Evolutionary conservation across 2,113 vertebrate species (phyloP).

Genomic region (Smithornis capensis): DNA sequence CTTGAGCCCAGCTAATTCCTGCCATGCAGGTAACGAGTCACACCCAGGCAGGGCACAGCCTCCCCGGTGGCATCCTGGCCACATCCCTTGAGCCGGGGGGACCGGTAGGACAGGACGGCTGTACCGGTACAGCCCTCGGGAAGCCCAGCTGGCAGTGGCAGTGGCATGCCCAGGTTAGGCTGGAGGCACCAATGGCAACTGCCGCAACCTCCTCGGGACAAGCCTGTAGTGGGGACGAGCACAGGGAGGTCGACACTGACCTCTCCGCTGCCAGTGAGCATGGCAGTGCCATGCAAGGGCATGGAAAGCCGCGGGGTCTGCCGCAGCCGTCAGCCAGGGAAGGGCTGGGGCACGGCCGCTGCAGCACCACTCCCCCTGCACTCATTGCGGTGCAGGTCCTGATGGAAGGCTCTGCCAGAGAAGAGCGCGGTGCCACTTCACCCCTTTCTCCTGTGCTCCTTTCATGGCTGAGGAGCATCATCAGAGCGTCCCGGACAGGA

Average conservation of each 20-base stretch:
- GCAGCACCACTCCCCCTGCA: neutral
- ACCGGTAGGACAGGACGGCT: conserved; percentile 30
- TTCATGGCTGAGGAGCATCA: rapidly evolving
- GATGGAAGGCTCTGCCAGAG: neutral
- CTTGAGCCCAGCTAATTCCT: neutral
- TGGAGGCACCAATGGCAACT: rapidly evolving
- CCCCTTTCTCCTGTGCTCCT: neutral
- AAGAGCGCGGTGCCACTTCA: neutral
- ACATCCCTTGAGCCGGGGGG: neutral
- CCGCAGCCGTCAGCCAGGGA: rapidly evolving
- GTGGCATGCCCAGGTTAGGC: neutral
- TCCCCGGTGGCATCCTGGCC: neutral
- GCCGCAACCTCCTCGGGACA: rapidly evolving
- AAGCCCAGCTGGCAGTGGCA: neutral
- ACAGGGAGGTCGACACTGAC: too few species aligned
- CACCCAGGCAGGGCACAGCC: neutral
- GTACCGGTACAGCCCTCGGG: rapidly evolving
- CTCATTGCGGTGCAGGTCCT: neutral
- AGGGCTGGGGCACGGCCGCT: rapidly evolving
- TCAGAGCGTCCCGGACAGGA: neutral
- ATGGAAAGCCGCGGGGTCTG: neutral
- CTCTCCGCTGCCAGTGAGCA: rapidly evolving
- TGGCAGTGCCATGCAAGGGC: neutral
- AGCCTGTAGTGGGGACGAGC: neutral
- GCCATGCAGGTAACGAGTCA: neutral